phyloP scores from a whole-genome alignment of 2,797 vertebrate species.

The Coreius guichenoti region DNA sequence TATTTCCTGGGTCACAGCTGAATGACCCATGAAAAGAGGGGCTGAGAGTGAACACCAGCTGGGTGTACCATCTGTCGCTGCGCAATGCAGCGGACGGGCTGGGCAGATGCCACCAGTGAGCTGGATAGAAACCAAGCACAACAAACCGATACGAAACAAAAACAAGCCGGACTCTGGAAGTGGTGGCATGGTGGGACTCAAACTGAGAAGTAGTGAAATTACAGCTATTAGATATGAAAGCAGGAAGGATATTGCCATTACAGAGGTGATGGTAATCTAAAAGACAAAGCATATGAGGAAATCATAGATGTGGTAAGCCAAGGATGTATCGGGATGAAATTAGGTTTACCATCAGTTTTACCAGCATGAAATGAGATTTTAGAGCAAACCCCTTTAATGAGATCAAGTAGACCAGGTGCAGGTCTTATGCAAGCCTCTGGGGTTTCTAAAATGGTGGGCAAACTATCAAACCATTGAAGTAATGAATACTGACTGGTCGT shows the following conservation, averaged over 20 bases:
- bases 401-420: conserved; percentile 42
- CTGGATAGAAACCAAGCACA: conserved; percentile 52
- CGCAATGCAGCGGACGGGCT: conserved; percentile 23
- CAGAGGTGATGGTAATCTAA: conserved; percentile 25
- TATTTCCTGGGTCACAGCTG: conserved; percentile 48
- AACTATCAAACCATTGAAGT: conserved; percentile 43
- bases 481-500: conserved; percentile 34
- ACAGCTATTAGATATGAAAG: conserved; percentile 25
- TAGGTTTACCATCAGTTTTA: conserved; percentile 5
- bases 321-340: background rate
- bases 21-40: conserved; percentile 45
- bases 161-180: conserved; percentile 39
- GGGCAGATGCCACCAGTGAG: conserved; percentile 56
- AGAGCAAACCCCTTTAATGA: conserved; percentile 31
- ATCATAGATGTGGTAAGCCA: conserved; percentile 3
- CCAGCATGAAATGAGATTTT: conserved; percentile 23
- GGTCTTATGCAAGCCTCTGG: conserved; percentile 37
- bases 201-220: conserved; percentile 40
- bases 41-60: conserved; percentile 54
- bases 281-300: background rate
- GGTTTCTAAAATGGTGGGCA: conserved; percentile 48
- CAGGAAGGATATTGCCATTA: conserved; percentile 16
- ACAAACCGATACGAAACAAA: conserved; percentile 50
- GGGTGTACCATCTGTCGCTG: conserved; percentile 61
- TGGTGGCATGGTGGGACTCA: conserved; percentile 17